Evolutionary conservation across 2,113 vertebrate species (phyloP), one percentile per base, ranked within the genome.

Genomic region (Anhinga anhinga): DNA sequence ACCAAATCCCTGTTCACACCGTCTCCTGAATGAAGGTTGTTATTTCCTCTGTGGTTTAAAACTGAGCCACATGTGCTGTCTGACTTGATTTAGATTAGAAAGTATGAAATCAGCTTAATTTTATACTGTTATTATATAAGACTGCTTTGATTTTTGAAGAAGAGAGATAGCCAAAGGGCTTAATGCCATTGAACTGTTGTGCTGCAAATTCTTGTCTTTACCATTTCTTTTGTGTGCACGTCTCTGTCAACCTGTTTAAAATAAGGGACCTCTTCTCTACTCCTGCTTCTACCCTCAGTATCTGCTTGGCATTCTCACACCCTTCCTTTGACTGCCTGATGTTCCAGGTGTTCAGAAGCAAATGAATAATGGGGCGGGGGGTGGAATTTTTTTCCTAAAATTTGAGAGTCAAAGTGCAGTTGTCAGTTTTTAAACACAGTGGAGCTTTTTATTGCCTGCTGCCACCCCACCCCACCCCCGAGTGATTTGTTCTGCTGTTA

Each of bases 91-190:
- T 72, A 89, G 61, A 90, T 56, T 88, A 82, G 76, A 82, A 50
- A 73, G 45, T 42, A 77, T 88, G 67, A 92, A 95, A 77, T 95
- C 80, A 79, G 45, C 77, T 67, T 87, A 92, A 87, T 89, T 96
- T 94, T 34, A 59, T 67, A 53, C 56, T 27, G 22, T 26, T 93
- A 71, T 71, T 81, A 66, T 50, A 86, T 59, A 71, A 87, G 50
- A 49, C 50, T 82, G 32, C 86, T 94, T 86, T 81, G 74, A 82
- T 66, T 94, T 93, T 93, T 84, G 26, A 79, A 79, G 66, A 79
- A 26, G 61, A 71, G 66, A 90, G 44, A 36, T 52, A 89, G 50
- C 76, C 65, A 70, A 81, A 92, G 59, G 71, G 63, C 32, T 92
- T 90, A 71, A 77, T 88, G 36, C 67, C n/a, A 53, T 22, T 92